A percentile compares a stretch with the other conserved stretches of the same genome.
phyloP scores from a whole-genome alignment of 2,797 vertebrate genomes.

The Centroberyx gerrardi region DNA sequence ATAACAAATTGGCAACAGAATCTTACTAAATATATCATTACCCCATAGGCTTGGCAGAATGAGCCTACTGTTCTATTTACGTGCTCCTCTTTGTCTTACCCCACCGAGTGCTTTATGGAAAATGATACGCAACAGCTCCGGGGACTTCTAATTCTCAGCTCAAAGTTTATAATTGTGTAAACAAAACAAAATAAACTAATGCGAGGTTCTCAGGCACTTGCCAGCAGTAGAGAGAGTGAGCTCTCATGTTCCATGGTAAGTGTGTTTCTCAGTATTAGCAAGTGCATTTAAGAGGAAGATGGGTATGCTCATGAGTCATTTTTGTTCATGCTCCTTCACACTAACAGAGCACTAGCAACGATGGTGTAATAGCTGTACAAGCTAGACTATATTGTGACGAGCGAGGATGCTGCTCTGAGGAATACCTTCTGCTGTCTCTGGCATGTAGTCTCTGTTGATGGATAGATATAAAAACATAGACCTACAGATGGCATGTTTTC shows the following conservation, averaged over 20 bases:
- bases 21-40: slow-evolving; percentile 81
- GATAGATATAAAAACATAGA: slow-evolving; percentile 36
- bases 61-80: slow-evolving; percentile 66
- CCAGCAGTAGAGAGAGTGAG: not conserved
- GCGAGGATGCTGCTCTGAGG: slow-evolving; percentile 38
- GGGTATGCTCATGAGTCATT: not conserved
- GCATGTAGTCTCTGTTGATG: slow-evolving; percentile 43
- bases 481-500: slow-evolving; percentile 46
- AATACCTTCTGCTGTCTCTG: slow-evolving; percentile 56
- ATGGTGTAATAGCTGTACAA: slow-evolving; percentile 54
- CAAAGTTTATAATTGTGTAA: slow-evolving; percentile 42
- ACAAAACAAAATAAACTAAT: slow-evolving; percentile 40
- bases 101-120: slow-evolving; percentile 45
- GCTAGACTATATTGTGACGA: slow-evolving; percentile 46
- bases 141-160: slow-evolving; percentile 27
- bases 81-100: slow-evolving; percentile 46
- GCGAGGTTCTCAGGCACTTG: not conserved
- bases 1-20: slow-evolving; percentile 71
- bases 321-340: slow-evolving; percentile 2
- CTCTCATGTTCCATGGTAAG: not conserved
- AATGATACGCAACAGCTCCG: slow-evolving; percentile 45
- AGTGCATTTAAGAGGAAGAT: not conserved
- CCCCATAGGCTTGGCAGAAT: slow-evolving; percentile 70
- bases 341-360: slow-evolving; percentile 37
- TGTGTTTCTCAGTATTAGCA: slow-evolving; percentile 4